Base-by-base conservation (phyloP, 2,797 vertebrate genomes). In the Pangasius macronema region DNA sequence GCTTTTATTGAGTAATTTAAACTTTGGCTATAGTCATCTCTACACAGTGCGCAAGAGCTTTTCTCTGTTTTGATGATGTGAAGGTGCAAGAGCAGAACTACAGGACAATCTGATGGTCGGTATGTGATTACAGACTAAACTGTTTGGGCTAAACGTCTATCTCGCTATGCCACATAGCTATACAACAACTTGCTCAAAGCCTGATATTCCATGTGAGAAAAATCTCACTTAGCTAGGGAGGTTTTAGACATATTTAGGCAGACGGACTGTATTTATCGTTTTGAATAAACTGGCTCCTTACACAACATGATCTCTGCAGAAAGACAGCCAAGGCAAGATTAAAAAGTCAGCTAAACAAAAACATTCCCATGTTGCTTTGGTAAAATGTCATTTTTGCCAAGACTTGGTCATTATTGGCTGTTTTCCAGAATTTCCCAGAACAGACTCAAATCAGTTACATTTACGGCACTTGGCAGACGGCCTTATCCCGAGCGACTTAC, bases 271-370 rank as follows among this genome's bases (percentile, higher is more conserved):
- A 30, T 65, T 82, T 18, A 82, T 9, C 39, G 30, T 7, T 11
- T 39, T 49, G 61, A 4, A 42, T 36, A 22, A 55, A 55, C n/a
- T 16, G 73, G 46, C 75, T 77, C n/a, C 51, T 55, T 30, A 24
- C 30, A 67, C n/a, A 46, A 65, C 13, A 39, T 8, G 6, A 42
- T 81, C 53, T 59, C 39, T 24, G 20, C 55, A n/a, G 53, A 39
- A 59, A 80, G 20, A 61, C 20, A 53, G 63, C 4, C 63, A 68
- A 83, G 61, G 61, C 8, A 6, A 83, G 27, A 83, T 67, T 33
- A 83, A 3, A 67, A 67, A 67, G 14, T 67, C 10, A 2, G 46
- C 63, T 33, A 53, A 67, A 83, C 82, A 53, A 83, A 68, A 83
- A 33, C n/a, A 22, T 20, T 22, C 30, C 1, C 51, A 27, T 4